phyloP scores from a whole-genome alignment of 2,797 vertebrate species.

The Coregonus suidteri region DNA sequence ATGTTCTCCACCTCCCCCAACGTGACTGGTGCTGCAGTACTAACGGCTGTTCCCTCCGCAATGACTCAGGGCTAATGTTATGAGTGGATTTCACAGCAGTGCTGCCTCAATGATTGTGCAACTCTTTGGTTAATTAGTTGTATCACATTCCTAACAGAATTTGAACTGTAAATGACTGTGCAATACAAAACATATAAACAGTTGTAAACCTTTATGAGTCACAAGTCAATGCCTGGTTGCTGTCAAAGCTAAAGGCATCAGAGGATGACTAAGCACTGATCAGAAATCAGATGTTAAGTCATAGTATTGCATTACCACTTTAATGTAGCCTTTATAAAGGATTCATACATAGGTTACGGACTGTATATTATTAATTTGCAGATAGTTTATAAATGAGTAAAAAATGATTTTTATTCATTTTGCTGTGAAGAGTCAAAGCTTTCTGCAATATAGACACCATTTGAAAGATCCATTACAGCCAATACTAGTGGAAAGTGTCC shows the following conservation, averaged over 20 bases:
- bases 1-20: neutral
- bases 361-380: neutral
- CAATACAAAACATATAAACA: neutral
- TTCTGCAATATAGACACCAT: neutral
- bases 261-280: neutral
- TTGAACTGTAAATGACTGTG: neutral
- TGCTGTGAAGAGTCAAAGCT: neutral
- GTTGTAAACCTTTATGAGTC: neutral
- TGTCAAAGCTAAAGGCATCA: neutral
- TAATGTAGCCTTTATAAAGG: neutral
- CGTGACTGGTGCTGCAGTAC: neutral
- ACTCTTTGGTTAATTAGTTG: neutral
- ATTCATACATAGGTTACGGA: neutral
- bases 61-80: neutral
- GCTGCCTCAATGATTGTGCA: neutral
- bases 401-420: neutral
- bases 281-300: neutral
- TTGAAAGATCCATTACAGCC: neutral
- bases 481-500: neutral
- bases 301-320: neutral
- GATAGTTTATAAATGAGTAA: neutral
- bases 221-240: neutral
- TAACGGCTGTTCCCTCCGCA: neutral
- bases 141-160: neutral
- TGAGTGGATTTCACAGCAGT: neutral